A percentile compares a stretch with the other conserved stretches of the same genome.
phyloP scores from a whole-genome alignment of 2,888 invertebrate genomes.

The Sesamia inferens region DNA sequence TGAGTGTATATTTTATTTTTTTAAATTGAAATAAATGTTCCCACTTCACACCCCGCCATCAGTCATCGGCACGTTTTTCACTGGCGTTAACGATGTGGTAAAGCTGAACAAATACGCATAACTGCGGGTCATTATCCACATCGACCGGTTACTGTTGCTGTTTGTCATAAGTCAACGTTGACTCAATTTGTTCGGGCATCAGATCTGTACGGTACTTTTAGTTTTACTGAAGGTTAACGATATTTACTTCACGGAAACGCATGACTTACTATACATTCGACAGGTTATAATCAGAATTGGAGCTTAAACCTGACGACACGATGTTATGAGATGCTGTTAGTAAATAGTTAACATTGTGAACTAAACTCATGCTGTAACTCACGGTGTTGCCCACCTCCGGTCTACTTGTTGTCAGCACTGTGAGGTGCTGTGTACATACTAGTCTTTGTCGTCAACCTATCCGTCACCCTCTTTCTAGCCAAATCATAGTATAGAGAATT shows the following conservation, averaged over 20 bases:
- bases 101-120: slow-evolving; percentile 50
- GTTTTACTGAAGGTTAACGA: slow-evolving; percentile 2
- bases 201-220: slow-evolving; percentile 13
- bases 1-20: slow-evolving; percentile 26
- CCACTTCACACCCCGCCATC: slow-evolving; percentile 21
- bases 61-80: slow-evolving; percentile 38
- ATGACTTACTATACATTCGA: neutral
- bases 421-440: no score
- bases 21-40: slow-evolving; percentile 27
- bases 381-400: neutral
- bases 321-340: neutral
- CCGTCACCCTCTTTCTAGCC: no score
- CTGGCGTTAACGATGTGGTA: slow-evolving; percentile 58
- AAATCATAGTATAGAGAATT: neutral
- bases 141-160: slow-evolving; percentile 33
- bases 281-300: neutral
- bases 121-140: slow-evolving; percentile 41
- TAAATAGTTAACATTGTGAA: neutral
- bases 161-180: slow-evolving; percentile 34
- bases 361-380: neutral
- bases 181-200: slow-evolving; percentile 32
- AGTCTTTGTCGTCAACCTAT: neutral
- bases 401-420: neutral
- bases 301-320: neutral
- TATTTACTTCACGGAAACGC: slow-evolving; percentile 15